A percentile compares a stretch with the other conserved stretches of the same genome.
Evolutionary conservation across 2,113 vertebrate species (phyloP).

Genomic region (Urocolius indicus): DNA sequence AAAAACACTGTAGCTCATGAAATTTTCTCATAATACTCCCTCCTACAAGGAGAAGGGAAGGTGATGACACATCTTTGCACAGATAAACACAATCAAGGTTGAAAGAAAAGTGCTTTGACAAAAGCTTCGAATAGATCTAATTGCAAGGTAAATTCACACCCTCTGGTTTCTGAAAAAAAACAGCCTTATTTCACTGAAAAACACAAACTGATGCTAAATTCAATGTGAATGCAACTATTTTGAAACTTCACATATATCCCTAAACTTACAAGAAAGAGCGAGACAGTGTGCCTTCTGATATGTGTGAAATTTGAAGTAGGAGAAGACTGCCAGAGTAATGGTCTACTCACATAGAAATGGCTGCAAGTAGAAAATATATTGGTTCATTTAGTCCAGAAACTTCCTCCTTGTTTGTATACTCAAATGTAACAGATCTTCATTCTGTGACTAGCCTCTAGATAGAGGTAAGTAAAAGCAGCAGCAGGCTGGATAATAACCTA

Average conservation of each 20-base stretch:
- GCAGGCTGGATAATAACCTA: background rate
- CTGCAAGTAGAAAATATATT: background rate
- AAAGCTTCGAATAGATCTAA: background rate
- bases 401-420: background rate
- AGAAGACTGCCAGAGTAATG: background rate
- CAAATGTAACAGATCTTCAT: background rate
- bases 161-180: conserved; percentile 28
- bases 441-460: background rate
- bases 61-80: background rate
- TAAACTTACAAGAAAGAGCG: background rate
- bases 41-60: background rate
- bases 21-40: conserved; percentile 5
- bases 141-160: background rate
- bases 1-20: background rate
- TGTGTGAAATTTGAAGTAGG: background rate
- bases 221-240: background rate
- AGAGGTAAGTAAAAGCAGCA: background rate
- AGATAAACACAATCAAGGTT: background rate
- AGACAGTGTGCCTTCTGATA: background rate
- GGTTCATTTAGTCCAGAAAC: background rate
- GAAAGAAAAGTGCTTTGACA: background rate
- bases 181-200: conserved; percentile 15
- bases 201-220: background rate
- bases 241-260: background rate
- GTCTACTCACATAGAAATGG: background rate